Percentiles rank a stretch among this genome's conserved stretches.
Conservation (phyloP, 64 coral and sea anemone species). For the Actinia equina region DNA sequence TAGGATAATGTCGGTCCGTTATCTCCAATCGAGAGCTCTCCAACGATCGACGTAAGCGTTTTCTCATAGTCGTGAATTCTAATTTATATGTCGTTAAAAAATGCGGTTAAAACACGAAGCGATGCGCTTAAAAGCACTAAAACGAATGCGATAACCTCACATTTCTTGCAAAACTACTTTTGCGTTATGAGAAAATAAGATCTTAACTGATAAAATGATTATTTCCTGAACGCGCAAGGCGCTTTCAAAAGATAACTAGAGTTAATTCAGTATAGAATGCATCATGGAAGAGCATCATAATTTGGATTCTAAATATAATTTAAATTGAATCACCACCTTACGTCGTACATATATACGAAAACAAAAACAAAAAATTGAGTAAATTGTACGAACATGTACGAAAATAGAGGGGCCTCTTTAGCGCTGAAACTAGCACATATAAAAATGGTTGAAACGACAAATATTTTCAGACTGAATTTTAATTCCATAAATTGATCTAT, state of each 20-base stretch:
- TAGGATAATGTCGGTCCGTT: background rate
- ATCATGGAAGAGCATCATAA: background rate
- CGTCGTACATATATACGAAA: background rate
- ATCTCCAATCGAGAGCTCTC: background rate
- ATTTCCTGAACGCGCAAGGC: background rate
- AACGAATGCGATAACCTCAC: background rate
- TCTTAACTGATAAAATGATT: background rate
- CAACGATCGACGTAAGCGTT: background rate
- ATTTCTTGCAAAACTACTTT: constrained; percentile 5
- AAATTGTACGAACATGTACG: background rate
- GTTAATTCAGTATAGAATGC: background rate
- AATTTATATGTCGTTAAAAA: background rate
- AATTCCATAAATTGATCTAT: background rate
- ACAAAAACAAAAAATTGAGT: background rate
- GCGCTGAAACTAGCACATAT: background rate
- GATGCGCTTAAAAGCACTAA: constrained; percentile 5
- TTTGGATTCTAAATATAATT: background rate
- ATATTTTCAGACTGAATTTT: background rate
- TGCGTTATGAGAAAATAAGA: background rate
- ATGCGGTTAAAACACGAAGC: background rate
- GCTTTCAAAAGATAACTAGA: background rate
- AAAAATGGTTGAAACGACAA: background rate
- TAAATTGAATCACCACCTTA: background rate
- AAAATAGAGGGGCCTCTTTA: background rate
- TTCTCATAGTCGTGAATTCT: background rate